Evolutionary conservation across 1,140 invertebrate species (phyloP), one percentile per base, ranked within the genome.

Genomic region (Himalopsyche phryganea): DNA sequence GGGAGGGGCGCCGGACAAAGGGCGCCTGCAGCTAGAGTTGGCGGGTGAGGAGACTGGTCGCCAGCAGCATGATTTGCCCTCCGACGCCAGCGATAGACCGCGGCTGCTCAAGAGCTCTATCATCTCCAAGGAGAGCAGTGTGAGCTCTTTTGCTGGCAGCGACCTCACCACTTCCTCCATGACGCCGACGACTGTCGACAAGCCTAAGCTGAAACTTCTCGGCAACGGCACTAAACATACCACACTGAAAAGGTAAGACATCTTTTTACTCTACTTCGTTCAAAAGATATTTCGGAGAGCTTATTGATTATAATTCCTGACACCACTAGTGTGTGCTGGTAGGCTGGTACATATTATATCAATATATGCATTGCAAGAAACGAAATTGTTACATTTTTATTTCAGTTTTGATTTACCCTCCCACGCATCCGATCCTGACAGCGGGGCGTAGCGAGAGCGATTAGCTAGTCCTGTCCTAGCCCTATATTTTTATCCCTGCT

Each of bases 221-320:
- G 69, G 75, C 63, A 83, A 83, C 67, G 81, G 80, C 55, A 80
- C 77, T 48, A 84, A 83, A 67, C 80, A 83, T 67, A 79, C 80
- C 50, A 76, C 80, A 32, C 69, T 84, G 11, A 84, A 84, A 73
- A 80, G 83, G 83, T 84, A 67, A 78, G 74, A 66, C n/a, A n/a
- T n/a, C n/a, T n/a, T n/a, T n/a, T n/a, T n/a, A 1, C 33, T 7
- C 33, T n/a, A n/a, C n/a, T n/a, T n/a, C n/a, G n/a, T n/a, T n/a
- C n/a, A n/a, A n/a, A n/a, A n/a, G n/a, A n/a, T n/a, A n/a, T n/a
- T n/a, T n/a, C n/a, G n/a, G n/a, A n/a, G n/a, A n/a, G n/a, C n/a
- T n/a, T n/a, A n/a, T n/a, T n/a, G n/a, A n/a, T n/a, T n/a, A n/a
- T n/a, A n/a, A n/a, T n/a, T n/a, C n/a, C n/a, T n/a, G n/a, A n/a